Evolutionary conservation across 2,797 vertebrate genomes (phyloP).

Genomic region (Adelosebastes latens): DNA sequence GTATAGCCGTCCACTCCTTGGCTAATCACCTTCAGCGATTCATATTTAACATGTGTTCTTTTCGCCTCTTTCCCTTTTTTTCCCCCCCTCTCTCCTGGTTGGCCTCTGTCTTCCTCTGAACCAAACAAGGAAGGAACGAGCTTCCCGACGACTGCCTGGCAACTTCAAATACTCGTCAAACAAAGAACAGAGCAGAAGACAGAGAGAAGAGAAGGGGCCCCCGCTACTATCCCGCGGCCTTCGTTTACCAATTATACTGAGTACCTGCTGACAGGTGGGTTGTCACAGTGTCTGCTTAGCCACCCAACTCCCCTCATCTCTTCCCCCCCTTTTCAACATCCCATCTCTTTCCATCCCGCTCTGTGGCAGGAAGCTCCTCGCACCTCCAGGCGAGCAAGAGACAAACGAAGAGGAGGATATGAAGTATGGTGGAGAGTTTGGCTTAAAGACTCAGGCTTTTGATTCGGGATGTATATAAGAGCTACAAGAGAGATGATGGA

Average conservation of each 20-base stretch:
- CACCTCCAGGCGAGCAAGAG: constrained; percentile 68
- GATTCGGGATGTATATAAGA: constrained; percentile 65
- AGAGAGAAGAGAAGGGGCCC: constrained; percentile 56
- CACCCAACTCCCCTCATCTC: constrained; percentile 61
- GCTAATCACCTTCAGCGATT: constrained; percentile 64
- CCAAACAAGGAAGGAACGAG: constrained; percentile 52
- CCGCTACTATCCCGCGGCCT: constrained; percentile 79
- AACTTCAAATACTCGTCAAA: constrained; percentile 84
- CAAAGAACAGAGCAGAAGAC: constrained; percentile 65
- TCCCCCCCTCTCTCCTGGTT: not conserved
- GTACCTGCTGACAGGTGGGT: constrained; percentile 88
- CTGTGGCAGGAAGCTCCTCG: constrained; percentile 55
- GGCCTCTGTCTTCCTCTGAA: constrained; percentile 41
- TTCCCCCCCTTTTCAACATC: constrained; percentile 49
- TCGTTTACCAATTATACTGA: constrained; percentile 88
- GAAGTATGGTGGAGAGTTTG: constrained; percentile 43
- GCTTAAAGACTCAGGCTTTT: constrained; percentile 67
- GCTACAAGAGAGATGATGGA: constrained; percentile 25
- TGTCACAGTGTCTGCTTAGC: constrained; percentile 81
- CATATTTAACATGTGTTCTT: constrained; percentile 47
- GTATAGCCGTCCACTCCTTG: constrained; percentile 26
- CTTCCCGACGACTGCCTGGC: constrained; percentile 68
- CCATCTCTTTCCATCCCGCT: constrained; percentile 57
- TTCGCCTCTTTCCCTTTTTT: not conserved
- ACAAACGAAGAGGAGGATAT: constrained; percentile 48